These are phyloP conservation scores for Xiphophorus couchianus DNA, from an alignment of 2,113 vertebrate species.

Conservation along the genomic window DNA sequence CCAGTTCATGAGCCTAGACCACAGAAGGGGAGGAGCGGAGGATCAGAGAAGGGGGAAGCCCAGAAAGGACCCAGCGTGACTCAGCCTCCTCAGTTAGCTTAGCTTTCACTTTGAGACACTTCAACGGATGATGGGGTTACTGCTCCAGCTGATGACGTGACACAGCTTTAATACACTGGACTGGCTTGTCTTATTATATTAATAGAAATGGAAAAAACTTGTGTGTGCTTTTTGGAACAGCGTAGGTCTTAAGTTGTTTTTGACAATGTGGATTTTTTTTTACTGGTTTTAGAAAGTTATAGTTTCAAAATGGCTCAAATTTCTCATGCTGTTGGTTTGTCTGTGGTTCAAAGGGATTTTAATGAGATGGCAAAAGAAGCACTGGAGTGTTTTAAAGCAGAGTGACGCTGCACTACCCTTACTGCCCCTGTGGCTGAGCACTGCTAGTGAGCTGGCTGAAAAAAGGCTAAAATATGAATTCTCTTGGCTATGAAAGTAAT, in stretches of 20 bases:
- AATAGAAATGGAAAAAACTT: constrained; percentile 16
- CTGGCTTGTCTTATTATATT: constrained; percentile 11
- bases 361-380: neutral
- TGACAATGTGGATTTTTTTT: neutral
- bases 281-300: neutral
- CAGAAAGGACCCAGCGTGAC: constrained; percentile 69
- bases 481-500: too few species aligned
- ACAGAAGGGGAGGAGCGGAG: constrained; percentile 74
- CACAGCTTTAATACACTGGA: constrained; percentile 9
- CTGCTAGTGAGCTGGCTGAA: neutral
- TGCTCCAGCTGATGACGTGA: constrained; percentile 4
- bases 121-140: constrained; percentile 19
- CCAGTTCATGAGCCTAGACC: constrained; percentile 58
- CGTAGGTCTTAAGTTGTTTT: constrained; percentile 3
- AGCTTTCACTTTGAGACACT: constrained; percentile 36
- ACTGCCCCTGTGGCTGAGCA: neutral
- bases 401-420: neutral
- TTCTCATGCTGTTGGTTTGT: neutral
- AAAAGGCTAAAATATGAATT: neutral
- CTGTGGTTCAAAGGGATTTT: neutral
- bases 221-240: constrained; percentile 1
- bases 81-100: constrained; percentile 65
- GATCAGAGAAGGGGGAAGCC: constrained; percentile 68
- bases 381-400: neutral
- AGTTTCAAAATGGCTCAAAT: neutral